Percentiles rank a stretch among this genome's conserved stretches.
Conservation (phyloP, 2,888 invertebrate genomes). For the Drosophila dives region DNA sequence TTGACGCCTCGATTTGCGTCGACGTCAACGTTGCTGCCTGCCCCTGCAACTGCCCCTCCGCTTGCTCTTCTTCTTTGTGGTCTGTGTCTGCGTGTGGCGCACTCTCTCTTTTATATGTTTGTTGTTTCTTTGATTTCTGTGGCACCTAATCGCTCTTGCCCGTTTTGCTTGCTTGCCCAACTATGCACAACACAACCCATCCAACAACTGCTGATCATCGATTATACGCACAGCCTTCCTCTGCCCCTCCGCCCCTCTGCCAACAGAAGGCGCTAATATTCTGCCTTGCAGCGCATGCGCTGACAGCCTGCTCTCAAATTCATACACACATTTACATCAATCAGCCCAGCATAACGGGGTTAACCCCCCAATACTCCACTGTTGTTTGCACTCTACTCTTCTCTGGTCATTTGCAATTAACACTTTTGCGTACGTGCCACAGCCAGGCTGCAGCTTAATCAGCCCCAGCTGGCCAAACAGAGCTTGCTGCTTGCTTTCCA, state of each 20-base stretch:
- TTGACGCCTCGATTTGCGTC: conserved; percentile 31
- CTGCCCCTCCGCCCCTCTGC: not conserved
- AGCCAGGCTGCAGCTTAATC: conserved; percentile 51
- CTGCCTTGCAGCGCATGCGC: conserved; percentile 51
- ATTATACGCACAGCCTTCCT: conserved; percentile 49
- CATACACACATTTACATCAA: conserved; percentile 51
- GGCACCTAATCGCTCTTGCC: conserved; percentile 1
- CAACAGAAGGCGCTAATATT: conserved; percentile 1
- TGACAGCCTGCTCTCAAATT: conserved; percentile 26
- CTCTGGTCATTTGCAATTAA: conserved; percentile 80
- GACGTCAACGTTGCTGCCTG: conserved; percentile 28
- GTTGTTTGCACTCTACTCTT: conserved; percentile 14
- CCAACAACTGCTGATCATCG: conserved; percentile 72
- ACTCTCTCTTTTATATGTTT: conserved; percentile 62
- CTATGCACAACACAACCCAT: conserved; percentile 47
- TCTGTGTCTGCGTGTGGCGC: conserved; percentile 56
- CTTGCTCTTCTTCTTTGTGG: conserved; percentile 1
- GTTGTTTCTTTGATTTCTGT: conserved; percentile 2
- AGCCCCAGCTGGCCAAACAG: conserved; percentile 28
- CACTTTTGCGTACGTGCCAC: conserved; percentile 81
- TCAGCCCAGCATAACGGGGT: conserved; percentile 48
- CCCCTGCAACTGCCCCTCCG: conserved; percentile 16
- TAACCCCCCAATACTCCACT: not conserved
- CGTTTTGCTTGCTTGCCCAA: conserved; percentile 11
- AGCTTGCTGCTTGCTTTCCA: conserved; percentile 16